A percentile compares a stretch with the other conserved stretches of the same genome.
Conservation (phyloP, 2,888 invertebrate species). For the Drosophila limbata region DNA sequence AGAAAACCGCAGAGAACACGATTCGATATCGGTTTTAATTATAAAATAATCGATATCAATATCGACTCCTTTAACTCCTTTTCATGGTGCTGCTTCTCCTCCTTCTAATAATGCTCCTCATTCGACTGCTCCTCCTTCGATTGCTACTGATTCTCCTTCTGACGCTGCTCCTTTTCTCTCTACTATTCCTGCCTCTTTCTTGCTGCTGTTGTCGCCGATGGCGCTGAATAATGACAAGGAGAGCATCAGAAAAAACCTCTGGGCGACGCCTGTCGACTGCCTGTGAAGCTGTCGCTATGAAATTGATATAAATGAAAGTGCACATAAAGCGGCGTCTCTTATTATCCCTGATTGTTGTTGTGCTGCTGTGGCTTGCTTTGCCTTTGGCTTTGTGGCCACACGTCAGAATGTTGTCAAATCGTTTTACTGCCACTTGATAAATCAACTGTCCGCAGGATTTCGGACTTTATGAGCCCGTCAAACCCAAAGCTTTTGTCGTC, state of each 20-base stretch:
- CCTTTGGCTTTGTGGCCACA: conserved; percentile 30
- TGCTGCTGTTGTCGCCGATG: conserved; percentile 24
- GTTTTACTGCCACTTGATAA: conserved; percentile 72
- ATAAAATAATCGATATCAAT: too few relatives aligned
- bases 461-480: conserved; percentile 52
- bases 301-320: conserved; percentile 79
- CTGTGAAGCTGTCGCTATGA: conserved; percentile 38
- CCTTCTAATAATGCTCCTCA: too few relatives aligned
- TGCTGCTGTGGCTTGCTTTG: background rate
- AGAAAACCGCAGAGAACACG: too few relatives aligned
- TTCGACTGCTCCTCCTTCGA: too few relatives aligned
- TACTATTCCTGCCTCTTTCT: background rate
- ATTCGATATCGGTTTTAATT: too few relatives aligned
- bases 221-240: conserved; percentile 59
- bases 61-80: background rate
- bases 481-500: conserved; percentile 3
- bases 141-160: background rate
- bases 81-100: too few relatives aligned
- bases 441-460: conserved; percentile 63
- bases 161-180: background rate
- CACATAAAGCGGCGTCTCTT: conserved; percentile 63
- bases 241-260: background rate
- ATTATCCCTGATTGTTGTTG: conserved; percentile 45
- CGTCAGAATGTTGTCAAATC: conserved; percentile 63
- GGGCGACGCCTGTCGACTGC: conserved; percentile 4